A percentile compares a stretch with the other conserved stretches of the same genome.
Evolutionary conservation across 2,113 vertebrate genomes (phyloP).

Genomic region (Lasiurus cinereus): DNA sequence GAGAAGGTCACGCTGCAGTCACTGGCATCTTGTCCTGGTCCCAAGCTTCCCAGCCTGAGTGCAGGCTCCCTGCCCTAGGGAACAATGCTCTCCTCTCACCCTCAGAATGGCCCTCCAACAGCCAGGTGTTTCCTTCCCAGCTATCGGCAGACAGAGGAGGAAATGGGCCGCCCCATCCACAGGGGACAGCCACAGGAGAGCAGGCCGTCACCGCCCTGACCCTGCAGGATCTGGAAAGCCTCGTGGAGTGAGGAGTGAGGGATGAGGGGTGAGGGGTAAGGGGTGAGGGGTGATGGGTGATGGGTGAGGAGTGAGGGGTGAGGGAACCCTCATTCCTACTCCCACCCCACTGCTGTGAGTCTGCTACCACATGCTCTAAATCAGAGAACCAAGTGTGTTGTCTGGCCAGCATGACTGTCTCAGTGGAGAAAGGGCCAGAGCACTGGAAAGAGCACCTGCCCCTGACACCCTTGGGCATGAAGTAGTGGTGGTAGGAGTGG

Average conservation of each 20-base stretch:
- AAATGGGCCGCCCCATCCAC: background rate
- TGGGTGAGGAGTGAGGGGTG: too few species aligned
- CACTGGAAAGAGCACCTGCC: background rate
- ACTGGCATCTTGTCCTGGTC: background rate
- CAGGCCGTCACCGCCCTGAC: background rate
- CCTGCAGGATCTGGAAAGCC: background rate
- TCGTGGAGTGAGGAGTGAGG: background rate
- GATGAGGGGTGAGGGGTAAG: background rate
- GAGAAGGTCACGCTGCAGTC: background rate
- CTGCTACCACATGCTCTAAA: background rate
- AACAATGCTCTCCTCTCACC: conserved; percentile 48
- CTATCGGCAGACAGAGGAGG: background rate
- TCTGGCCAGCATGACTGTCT: background rate
- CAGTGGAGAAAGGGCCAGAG: background rate
- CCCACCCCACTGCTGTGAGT: background rate
- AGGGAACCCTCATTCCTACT: background rate
- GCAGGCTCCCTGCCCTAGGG: background rate
- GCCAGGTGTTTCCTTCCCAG: conserved; percentile 78
- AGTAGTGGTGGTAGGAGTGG: too few species aligned
- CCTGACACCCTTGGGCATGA: background rate
- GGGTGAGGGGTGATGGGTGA: too few species aligned
- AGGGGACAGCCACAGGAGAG: background rate
- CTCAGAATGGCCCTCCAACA: background rate
- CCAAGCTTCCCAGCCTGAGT: background rate
- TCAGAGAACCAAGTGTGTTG: background rate